Base-by-base conservation (phyloP, 2,113 vertebrate species). In the Thymallus thymallus region DNA sequence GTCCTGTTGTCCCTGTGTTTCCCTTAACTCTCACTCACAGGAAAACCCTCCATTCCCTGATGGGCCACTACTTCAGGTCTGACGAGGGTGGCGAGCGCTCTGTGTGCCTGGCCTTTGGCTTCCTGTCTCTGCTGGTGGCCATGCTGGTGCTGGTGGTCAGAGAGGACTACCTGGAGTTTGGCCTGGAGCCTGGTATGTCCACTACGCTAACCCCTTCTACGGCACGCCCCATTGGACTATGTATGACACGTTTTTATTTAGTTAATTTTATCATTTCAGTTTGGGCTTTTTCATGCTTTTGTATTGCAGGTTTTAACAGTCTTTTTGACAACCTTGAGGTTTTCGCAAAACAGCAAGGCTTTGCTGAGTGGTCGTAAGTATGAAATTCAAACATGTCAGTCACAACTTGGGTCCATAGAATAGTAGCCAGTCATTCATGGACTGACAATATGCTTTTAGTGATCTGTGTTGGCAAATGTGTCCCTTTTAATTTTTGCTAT, bases 1-100 rank as follows among this genome's bases (percentile, higher is more conserved):
- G 56, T 60, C 56, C n/a, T 1, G 20, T 22, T 6, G 56, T 60
- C 16, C 51, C 51, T 60, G 56, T 60, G 0, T 83, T 86, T 68
- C 77, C 90, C 91, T 96, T 94, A 92, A 91, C 88, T 0, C 4
- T 0, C 18, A 0, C 6, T 46, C 6, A 10, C 90, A 99, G 98
- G 80, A 97, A 95, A 87, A 87, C 93, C 1, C 95, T 99, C 68
- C 91, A 94, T 83, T 93, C 69, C 0, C 91, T 99, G 81, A 96
- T 95, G 92, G 85, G 88, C 6, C 95, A 98, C 67, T 99, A 99
- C 74, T 99, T 99, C 91, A 85, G 91, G 18, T 94, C 95, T 0
- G 94, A 97, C 74, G 96, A 96, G 71, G 96, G 95, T 0, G 97
- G 97, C 0, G 98, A 99, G 90, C 95, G 97, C 68, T 96, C 98